A percentile compares a stretch with the other conserved stretches of the same genome.
phyloP scores from a whole-genome alignment of 2,113 vertebrate species.

The Petrocephalus microphthalmus region DNA sequence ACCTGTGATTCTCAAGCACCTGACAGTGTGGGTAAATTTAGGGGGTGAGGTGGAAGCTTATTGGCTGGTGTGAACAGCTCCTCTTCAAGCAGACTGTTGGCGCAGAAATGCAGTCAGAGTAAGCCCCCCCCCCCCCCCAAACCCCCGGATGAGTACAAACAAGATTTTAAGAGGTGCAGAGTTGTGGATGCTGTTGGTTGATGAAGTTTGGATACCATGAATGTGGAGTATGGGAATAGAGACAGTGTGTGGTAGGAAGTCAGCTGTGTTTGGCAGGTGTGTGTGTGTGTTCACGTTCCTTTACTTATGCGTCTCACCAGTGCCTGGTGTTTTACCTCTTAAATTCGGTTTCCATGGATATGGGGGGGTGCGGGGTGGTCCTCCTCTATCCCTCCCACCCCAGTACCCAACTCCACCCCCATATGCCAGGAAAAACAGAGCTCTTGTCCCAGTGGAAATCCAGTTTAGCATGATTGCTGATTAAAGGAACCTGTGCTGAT shows the following conservation, averaged over 20 bases:
- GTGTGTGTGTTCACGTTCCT: background rate
- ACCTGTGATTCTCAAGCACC: background rate
- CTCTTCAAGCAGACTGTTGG: background rate
- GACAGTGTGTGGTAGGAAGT: background rate
- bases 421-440: background rate
- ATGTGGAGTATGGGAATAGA: background rate
- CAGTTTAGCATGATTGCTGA: background rate
- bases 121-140: background rate
- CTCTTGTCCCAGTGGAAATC: background rate
- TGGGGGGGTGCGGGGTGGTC: background rate
- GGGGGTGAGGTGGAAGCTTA: background rate
- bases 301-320: background rate
- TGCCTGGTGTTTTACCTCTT: background rate
- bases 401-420: background rate
- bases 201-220: background rate
- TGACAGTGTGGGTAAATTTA: background rate
- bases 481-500: background rate
- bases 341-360: slow-evolving; percentile 15
- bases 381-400: background rate
- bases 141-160: background rate
- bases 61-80: background rate
- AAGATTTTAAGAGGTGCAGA: background rate
- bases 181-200: no score
- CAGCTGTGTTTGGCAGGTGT: background rate
- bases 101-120: background rate